Evolutionary conservation across 2,888 invertebrate species (phyloP).

Genomic region (Nineta flava): DNA sequence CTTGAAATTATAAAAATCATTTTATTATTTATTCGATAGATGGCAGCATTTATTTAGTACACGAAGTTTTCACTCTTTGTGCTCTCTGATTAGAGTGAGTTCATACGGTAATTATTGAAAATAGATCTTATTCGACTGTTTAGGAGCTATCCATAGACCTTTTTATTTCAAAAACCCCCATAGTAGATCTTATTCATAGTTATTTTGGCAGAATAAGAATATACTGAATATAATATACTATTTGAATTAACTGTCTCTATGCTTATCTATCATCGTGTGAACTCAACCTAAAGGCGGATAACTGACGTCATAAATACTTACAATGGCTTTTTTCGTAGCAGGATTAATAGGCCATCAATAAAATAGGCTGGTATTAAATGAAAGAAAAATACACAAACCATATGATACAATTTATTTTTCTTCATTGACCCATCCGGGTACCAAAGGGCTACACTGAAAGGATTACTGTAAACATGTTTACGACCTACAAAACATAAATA

Average conservation of each 20-base stretch:
- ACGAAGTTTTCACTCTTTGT: neutral
- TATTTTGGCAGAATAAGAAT: too few species aligned
- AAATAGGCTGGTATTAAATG: constrained; percentile 66
- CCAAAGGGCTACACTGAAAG: constrained; percentile 63
- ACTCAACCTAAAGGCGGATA: too few species aligned
- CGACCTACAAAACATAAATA: constrained; percentile 25
- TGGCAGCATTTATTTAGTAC: neutral
- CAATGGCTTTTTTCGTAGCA: constrained; percentile 63
- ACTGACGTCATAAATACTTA: too few species aligned
- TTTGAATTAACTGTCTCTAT: too few species aligned
- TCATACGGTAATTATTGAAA: too few species aligned
- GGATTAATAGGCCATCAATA: constrained; percentile 47
- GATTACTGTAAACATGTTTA: constrained; percentile 45
- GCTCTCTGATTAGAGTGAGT: too few species aligned
- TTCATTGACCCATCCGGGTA: constrained; percentile 63
- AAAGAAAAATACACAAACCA: constrained; percentile 48
- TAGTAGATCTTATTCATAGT: too few species aligned
- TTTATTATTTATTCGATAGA: neutral
- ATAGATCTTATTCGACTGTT: too few species aligned
- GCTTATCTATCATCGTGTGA: too few species aligned
- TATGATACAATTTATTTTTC: constrained; percentile 46
- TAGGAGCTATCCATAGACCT: too few species aligned
- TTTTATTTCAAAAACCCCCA: too few species aligned
- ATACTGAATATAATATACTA: too few species aligned
- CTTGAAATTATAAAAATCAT: constrained; percentile 21